Evolutionary conservation across 2,797 vertebrate genomes (phyloP), one percentile per base, ranked within the genome.

Genomic region (Cuculus canorus): DNA sequence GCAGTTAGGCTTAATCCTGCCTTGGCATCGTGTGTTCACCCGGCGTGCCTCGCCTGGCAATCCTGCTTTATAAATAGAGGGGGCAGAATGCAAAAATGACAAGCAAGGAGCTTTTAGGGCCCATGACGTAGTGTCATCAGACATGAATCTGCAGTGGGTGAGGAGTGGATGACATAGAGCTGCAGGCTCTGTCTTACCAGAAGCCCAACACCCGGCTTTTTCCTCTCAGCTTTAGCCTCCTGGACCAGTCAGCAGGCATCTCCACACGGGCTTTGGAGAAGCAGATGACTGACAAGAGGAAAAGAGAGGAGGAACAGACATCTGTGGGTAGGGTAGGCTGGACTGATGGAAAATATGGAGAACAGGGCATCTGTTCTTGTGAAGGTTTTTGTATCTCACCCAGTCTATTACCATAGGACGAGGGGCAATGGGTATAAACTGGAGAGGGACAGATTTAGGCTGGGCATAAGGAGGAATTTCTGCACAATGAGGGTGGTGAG

Each of bases 1-100:
- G 76, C 81, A 77, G 81, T 89, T 37, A 87, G 87, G 33, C 50
- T 81, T 95, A 93, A 96, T 96, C 96, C 92, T 33, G 21, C 69
- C 54, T 89, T 96, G 95, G 94, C 96, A 96, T 7, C 2, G 1
- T 0, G 1, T 6, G 17, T 69, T 90, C 33, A 50, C 91, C 61
- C 47, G 10, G 78, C 8, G 19, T 90, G 85, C 71, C 30, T 86
- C 10, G 21, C 80, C 63, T 57, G 94, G 64, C 92, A 60, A 81
- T 73, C 73, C 88, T 83, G 73, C 87, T 95, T 95, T 96, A 95
- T 95, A 96, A 96, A 97, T 68, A 97, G 92, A 95, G 86, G 64
- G 68, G 88, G 75, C 45, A 83, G 86, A 70, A 79, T 33, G 71
- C 52, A 80, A 65, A 76, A 85, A 86, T 57, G 43, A 66, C 12